A percentile compares a stretch with the other conserved stretches of the same genome.
These are phyloP conservation scores for Oconnorella tubifera DNA, from an alignment of 2,888 invertebrate species.

Conservation along the genomic window DNA sequence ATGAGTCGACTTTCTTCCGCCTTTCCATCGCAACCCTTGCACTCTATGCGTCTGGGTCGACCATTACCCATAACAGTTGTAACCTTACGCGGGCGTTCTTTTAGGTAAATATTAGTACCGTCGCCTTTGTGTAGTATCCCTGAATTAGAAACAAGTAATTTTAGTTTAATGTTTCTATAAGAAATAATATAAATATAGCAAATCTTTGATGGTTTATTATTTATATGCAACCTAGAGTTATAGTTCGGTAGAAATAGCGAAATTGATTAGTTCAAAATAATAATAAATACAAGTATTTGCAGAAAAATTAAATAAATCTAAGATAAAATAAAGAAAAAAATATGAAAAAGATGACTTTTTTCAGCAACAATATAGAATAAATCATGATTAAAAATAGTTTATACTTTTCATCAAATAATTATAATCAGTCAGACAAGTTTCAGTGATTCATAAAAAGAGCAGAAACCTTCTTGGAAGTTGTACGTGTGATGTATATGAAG, in stretches of 20 bases:
- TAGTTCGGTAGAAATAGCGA: too few species aligned
- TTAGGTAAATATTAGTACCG: slow-evolving; percentile 89
- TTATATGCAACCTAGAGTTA: too few species aligned
- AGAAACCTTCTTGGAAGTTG: slow-evolving; percentile 88
- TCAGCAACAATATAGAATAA: too few species aligned
- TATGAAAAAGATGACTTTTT: too few species aligned
- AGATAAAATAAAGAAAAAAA: too few species aligned
- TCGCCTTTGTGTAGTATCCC: slow-evolving; percentile 96
- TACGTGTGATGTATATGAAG: slow-evolving; percentile 97
- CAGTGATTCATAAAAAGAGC: too few species aligned
- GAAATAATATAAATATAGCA: too few species aligned
- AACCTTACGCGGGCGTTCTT: slow-evolving; percentile 82
- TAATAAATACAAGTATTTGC: background rate
- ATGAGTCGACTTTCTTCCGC: slow-evolving; percentile 66
- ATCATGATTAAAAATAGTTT: too few species aligned
- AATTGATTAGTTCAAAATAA: too few species aligned
- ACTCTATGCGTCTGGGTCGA: slow-evolving; percentile 72
- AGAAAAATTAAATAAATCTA: background rate
- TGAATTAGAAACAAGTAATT: slow-evolving; percentile 62
- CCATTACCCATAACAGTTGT: slow-evolving; percentile 69
- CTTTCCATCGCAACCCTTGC: slow-evolving; percentile 71
- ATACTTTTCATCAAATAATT: too few species aligned
- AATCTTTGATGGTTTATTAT: too few species aligned
- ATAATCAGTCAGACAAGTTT: too few species aligned
- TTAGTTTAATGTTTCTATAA: background rate